Conservation (phyloP, 2,113 vertebrate species). For the Alethe diademata region DNA sequence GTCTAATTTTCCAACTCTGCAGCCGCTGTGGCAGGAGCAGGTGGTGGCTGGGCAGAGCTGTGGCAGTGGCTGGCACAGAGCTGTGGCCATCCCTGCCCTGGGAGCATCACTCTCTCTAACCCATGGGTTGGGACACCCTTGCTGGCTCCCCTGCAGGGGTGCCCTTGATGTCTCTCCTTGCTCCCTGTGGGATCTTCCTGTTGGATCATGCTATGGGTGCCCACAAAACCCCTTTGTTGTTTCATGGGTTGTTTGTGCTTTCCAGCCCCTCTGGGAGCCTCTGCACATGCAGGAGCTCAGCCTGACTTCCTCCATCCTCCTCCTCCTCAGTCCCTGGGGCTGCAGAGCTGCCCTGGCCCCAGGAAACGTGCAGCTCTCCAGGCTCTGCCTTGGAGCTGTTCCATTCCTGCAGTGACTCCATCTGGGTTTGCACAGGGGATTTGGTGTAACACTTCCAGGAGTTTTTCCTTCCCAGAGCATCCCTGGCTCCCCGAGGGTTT, state of each 20-base stretch:
- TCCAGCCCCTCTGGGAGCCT: neutral
- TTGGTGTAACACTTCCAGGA: neutral
- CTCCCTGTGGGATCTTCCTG: neutral
- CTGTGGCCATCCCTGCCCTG: neutral
- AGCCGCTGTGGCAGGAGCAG: neutral
- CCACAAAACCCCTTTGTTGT: neutral
- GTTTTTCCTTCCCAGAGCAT: neutral
- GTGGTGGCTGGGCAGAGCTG: neutral
- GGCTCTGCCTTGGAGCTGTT: neutral
- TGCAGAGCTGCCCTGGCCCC: neutral
- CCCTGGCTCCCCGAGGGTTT: fast-evolving
- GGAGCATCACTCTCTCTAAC: fast-evolving
- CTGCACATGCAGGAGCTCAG: neutral
- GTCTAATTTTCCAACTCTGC: neutral
- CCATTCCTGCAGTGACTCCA: neutral
- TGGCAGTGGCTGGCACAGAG: neutral
- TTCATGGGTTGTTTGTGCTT: neutral
- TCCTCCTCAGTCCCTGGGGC: neutral
- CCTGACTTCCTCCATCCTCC: neutral
- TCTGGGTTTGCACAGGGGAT: neutral
- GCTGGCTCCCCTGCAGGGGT: neutral
- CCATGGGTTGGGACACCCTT: fast-evolving
- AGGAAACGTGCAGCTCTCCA: fast-evolving
- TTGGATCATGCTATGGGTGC: neutral
- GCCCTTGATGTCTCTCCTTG: neutral